These are phyloP conservation scores for Petromus typicus DNA, from an alignment of 2,113 vertebrate genomes.

Conservation along the genomic window DNA sequence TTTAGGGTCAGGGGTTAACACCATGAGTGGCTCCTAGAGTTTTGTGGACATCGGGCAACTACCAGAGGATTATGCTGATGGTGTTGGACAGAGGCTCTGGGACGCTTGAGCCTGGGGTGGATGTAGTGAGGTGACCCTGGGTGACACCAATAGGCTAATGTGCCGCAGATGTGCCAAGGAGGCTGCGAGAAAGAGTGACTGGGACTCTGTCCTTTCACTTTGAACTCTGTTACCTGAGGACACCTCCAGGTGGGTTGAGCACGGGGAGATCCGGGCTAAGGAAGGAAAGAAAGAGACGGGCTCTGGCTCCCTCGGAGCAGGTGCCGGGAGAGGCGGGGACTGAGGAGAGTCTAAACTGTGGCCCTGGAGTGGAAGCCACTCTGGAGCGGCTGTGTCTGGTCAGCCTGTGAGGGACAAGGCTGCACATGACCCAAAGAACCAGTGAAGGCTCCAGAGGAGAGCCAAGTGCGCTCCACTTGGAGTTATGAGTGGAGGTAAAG, in stretches of 20 bases:
- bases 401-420: background rate
- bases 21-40: background rate
- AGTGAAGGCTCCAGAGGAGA: background rate
- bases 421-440: background rate
- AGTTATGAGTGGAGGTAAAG: background rate
- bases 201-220: background rate
- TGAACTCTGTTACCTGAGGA: background rate
- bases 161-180: background rate
- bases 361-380: background rate
- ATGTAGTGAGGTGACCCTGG: background rate
- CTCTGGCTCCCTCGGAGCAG: accelerated
- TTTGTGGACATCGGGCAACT: accelerated
- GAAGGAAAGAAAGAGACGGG: background rate
- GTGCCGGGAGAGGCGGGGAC: background rate
- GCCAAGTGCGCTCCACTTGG: background rate
- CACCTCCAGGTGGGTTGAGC: background rate
- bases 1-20: background rate
- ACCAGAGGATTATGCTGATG: accelerated
- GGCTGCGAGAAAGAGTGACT: background rate
- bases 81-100: background rate
- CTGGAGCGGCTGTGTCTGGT: background rate
- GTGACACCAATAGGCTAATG: background rate
- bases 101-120: background rate
- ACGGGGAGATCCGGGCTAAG: background rate
- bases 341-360: background rate